A percentile compares a stretch with the other conserved stretches of the same genome.
Conservation (phyloP, 1,140 invertebrate species). For the Ruditapes philippinarum region DNA sequence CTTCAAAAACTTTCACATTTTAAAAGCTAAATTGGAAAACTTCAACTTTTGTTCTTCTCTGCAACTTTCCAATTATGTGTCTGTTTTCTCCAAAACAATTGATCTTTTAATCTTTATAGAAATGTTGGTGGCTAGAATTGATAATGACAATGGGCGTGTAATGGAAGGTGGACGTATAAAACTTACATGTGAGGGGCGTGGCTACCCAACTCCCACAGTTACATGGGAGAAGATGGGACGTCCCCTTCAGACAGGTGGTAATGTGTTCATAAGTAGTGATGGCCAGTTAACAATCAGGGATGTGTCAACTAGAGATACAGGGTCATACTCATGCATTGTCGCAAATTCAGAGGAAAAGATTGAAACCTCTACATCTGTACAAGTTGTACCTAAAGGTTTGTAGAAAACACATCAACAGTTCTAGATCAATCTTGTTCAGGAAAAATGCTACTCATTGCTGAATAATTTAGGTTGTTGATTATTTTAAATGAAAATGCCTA, state of each 20-base stretch:
- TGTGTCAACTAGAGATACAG: constrained; percentile 72
- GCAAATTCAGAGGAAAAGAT: constrained; percentile 65
- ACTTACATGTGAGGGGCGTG: constrained; percentile 73
- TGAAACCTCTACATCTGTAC: constrained; percentile 62
- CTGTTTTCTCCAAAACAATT: no score
- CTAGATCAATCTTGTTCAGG: no score
- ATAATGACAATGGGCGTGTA: constrained; percentile 68
- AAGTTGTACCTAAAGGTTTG: constrained; percentile 63
- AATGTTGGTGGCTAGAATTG: constrained; percentile 67
- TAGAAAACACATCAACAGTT: no score
- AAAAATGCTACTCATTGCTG: no score
- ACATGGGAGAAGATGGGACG: constrained; percentile 76
- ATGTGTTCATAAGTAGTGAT: constrained; percentile 63
- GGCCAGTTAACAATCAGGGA: constrained; percentile 70
- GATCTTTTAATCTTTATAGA: no score
- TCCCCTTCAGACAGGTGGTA: constrained; percentile 36
- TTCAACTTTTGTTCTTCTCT: no score
- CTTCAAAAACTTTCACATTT: no score
- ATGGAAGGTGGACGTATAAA: constrained; percentile 75
- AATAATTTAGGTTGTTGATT: no score
- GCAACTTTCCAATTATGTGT: no score
- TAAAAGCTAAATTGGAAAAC: no score
- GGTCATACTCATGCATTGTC: constrained; percentile 76
- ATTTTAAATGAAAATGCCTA: no score
- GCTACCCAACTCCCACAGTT: constrained; percentile 73